Conservation (phyloP, 2,888 invertebrate genomes). For the Galerucella pusilla region DNA sequence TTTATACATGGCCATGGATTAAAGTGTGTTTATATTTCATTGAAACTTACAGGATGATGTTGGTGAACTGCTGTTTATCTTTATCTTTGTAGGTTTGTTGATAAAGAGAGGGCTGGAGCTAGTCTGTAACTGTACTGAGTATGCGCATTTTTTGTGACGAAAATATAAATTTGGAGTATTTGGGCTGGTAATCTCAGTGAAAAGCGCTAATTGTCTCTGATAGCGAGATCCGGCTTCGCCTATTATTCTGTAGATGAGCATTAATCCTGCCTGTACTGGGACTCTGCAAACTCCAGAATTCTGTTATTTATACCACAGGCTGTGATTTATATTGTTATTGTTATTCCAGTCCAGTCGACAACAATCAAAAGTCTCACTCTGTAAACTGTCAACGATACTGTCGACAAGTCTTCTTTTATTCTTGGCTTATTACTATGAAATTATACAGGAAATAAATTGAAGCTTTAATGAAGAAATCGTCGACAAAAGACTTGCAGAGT, state of each 20-base stretch:
- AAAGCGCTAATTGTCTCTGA: not conserved
- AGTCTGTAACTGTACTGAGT: not conserved
- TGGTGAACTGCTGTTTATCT: not conserved
- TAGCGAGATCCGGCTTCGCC: not conserved
- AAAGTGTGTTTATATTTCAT: not conserved
- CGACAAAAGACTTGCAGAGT: no score
- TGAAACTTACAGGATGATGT: slow-evolving; percentile 3
- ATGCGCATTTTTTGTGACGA: not conserved
- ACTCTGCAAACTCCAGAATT: no score
- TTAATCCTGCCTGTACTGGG: not conserved
- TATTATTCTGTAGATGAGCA: not conserved
- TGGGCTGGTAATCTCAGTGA: not conserved
- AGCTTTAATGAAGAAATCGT: no score
- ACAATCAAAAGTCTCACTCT: no score
- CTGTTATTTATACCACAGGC: no score
- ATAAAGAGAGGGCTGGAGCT: not conserved
- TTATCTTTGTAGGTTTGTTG: not conserved
- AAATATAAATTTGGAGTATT: not conserved
- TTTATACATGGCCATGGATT: not conserved
- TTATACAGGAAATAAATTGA: no score
- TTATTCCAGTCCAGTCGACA: no score
- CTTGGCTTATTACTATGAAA: no score
- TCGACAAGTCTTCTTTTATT: no score
- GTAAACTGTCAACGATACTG: no score
- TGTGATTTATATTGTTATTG: no score